Evolutionary conservation across 1,140 invertebrate species (phyloP), one percentile per base, ranked within the genome.

Genomic region (Pachyrhynchus sulphureomaculatus): DNA sequence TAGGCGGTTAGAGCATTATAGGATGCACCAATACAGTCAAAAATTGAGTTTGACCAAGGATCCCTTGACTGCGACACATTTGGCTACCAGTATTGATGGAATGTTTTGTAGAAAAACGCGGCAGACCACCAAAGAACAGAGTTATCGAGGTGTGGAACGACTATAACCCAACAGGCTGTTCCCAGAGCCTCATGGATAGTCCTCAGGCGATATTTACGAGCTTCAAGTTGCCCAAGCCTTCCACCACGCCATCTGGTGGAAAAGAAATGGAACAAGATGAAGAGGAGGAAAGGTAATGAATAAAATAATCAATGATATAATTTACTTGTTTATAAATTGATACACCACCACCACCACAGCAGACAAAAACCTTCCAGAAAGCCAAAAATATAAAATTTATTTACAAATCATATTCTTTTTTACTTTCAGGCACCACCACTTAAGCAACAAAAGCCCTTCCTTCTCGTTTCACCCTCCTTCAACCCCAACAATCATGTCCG

Each of bases 141-240:
- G 86, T 95, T 12, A 92, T 96, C 44, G 92, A 95, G 82, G 89
- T 92, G 48, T 92, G 90, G 88, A 89, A 88, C 63, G 88, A 89
- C 66, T 87, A 86, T 76, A 57, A 68, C 8, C 65, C 71, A 10
- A 47, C 64, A 79, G 86, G 82, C 80, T 86, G 82, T 72, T 66
- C 80, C 71, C 81, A 56, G 66, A 81, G 56, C 72, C 74, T 72
- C 73, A 82, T 66, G 81, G 82, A 47, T 52, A 88, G 88, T 24
- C 91, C 91, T 5, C 91, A 95, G 77, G 93, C 92, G 5, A 94
- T 95, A 65, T 95, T 95, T 74, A 94, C 92, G 20, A 93, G 91
- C 67, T 95, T 95, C 73, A 95, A 95, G 75, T 79, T 95, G 53
- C 92, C 92, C 15, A 93, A 94, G 78, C 83, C 84, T 64, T 66